A percentile compares a stretch with the other conserved stretches of the same genome.
Conservation (phyloP, 2,113 vertebrate genomes). For the Sapajus apella region DNA sequence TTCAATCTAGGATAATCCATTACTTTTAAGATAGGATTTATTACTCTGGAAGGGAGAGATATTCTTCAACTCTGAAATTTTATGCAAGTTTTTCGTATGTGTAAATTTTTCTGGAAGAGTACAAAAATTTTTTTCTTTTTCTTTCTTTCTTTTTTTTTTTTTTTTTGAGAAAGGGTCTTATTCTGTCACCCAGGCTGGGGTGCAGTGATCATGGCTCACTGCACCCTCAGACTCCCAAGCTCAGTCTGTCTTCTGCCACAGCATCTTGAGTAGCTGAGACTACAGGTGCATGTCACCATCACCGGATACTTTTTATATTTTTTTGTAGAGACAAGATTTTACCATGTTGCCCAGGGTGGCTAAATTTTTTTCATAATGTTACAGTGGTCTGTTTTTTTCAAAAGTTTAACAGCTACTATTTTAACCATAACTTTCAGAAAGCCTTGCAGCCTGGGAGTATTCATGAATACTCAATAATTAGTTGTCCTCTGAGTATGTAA, state of each 20-base stretch:
- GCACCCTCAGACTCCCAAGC: no score
- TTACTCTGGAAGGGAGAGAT: background rate
- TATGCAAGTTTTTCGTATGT: background rate
- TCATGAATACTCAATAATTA: background rate
- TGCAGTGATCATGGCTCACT: no score
- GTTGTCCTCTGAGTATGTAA: background rate
- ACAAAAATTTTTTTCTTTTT: background rate
- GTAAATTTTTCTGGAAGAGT: background rate
- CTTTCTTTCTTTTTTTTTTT: no score
- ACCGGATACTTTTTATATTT: no score
- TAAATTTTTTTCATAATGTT: constrained; percentile 9
- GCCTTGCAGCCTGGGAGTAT: background rate
- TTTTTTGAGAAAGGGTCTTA: no score
- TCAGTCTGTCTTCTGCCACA: no score
- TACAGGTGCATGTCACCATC: no score
- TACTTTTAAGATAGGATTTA: background rate
- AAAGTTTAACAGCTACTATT: constrained; percentile 4
- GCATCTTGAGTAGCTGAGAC: no score
- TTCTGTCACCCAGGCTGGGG: no score
- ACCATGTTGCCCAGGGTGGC: no score
- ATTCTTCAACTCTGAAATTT: constrained; percentile 13
- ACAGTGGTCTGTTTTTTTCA: background rate
- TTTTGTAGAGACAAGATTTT: no score
- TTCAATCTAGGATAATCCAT: background rate
- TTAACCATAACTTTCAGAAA: background rate